Percentiles rank a stretch among this genome's conserved stretches.
Evolutionary conservation across 2,797 vertebrate genomes (phyloP).

Genomic region (Siniperca obscura): DNA sequence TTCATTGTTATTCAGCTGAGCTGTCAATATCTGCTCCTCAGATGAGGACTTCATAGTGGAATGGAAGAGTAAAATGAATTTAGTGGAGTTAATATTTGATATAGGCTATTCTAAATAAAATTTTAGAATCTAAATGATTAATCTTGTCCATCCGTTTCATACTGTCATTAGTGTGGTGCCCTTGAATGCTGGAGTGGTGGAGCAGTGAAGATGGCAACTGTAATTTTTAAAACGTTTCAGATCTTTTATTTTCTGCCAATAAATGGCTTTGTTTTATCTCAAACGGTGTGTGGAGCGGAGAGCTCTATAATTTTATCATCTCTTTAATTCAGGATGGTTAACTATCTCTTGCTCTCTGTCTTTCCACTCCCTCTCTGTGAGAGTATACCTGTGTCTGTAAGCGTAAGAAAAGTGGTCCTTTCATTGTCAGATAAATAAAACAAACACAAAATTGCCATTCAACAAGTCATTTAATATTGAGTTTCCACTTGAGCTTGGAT

Average conservation of each 20-base stretch:
- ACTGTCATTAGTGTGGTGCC: conserved; percentile 32
- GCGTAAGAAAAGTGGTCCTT: conserved; percentile 17
- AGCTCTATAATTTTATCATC: conserved; percentile 23
- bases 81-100: conserved; percentile 59
- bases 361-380: background rate
- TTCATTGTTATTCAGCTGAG: conserved; percentile 25
- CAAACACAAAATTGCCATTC: background rate
- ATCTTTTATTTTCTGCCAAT: conserved; percentile 38
- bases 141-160: conserved; percentile 38
- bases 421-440: conserved; percentile 16
- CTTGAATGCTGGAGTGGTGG: conserved; percentile 16
- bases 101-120: conserved; percentile 51
- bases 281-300: conserved; percentile 11
- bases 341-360: background rate
- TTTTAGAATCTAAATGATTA: conserved; percentile 54
- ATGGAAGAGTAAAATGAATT: conserved; percentile 38
- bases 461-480: background rate
- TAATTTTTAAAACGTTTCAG: conserved; percentile 23
- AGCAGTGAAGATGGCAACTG: conserved; percentile 3
- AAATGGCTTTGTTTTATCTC: conserved; percentile 39
- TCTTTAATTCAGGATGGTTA: conserved; percentile 10
- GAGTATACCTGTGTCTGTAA: background rate
- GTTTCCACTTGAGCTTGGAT: background rate
- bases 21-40: conserved; percentile 23
- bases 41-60: background rate